phyloP scores from a whole-genome alignment of 2,113 vertebrate species.

The Xyrauchen texanus region DNA sequence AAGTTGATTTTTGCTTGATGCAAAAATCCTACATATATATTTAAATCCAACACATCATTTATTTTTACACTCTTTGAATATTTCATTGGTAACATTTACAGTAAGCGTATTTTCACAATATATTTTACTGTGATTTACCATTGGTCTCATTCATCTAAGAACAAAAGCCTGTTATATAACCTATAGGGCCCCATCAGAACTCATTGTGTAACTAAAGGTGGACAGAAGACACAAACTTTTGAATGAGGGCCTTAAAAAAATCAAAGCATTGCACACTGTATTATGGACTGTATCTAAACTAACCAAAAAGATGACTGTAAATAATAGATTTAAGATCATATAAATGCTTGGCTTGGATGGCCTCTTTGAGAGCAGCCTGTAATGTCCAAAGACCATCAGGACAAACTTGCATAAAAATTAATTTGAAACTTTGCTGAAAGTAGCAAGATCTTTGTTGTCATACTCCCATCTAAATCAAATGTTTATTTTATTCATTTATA shows the following conservation, averaged over 20 bases:
- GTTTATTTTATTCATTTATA: background rate
- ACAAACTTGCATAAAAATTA: too few species aligned
- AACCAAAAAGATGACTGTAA: background rate
- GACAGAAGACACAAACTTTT: slow-evolving; percentile 12
- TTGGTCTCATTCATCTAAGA: background rate
- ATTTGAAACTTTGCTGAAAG: background rate
- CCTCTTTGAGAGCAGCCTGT: background rate
- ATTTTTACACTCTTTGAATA: background rate
- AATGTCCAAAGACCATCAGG: background rate
- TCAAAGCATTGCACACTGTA: background rate
- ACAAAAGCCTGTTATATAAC: background rate
- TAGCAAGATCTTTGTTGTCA: background rate
- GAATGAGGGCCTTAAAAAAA: background rate
- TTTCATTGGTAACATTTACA: background rate
- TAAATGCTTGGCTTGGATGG: background rate
- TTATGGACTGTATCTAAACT: background rate
- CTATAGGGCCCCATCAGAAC: too few species aligned
- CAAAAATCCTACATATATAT: too few species aligned
- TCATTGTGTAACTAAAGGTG: too few species aligned
- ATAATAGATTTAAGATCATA: background rate
- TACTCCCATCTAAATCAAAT: background rate
- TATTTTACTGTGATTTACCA: background rate
- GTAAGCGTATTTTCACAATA: background rate
- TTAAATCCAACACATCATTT: too few species aligned
- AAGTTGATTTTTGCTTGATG: too few species aligned